These are phyloP conservation scores for Nebria salina DNA, from an alignment of 2,888 invertebrate genomes.

Conservation along the genomic window DNA sequence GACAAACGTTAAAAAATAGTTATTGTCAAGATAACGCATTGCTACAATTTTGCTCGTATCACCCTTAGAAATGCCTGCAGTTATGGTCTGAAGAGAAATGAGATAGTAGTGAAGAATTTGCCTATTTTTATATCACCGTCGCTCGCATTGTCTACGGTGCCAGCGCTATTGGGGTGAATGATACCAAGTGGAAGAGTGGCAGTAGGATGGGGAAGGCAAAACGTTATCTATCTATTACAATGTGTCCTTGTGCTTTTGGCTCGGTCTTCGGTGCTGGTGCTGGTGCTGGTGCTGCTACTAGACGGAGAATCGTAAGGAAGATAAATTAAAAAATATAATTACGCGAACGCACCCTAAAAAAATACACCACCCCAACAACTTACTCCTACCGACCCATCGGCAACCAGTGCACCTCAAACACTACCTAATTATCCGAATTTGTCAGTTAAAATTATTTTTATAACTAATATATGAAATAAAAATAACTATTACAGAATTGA, in stretches of 20 bases:
- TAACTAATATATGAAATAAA: too few relatives aligned
- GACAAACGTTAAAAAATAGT: background rate
- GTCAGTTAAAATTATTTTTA: background rate
- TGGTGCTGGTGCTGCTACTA: background rate
- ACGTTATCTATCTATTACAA: conserved; percentile 57
- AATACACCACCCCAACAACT: conserved; percentile 59
- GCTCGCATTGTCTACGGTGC: conserved; percentile 4
- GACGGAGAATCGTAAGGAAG: conserved; percentile 69
- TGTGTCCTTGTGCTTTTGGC: conserved; percentile 54
- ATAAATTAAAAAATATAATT: conserved; percentile 79
- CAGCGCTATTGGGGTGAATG: background rate
- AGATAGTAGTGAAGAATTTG: background rate
- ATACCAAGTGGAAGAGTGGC: conserved; percentile 5
- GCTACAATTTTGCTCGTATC: background rate
- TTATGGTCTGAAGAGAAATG: background rate
- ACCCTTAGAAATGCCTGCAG: background rate
- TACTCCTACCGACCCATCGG: conserved; percentile 50
- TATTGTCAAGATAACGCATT: background rate
- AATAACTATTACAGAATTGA: too few relatives aligned
- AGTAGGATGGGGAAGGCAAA: conserved; percentile 16
- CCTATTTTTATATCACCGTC: conserved; percentile 4
- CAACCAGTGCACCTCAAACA: conserved; percentile 22
- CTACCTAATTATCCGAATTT: background rate
- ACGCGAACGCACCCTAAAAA: conserved; percentile 71
- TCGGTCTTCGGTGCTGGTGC: conserved; percentile 13